Evolutionary conservation across 1,140 invertebrate genomes (phyloP).

Genomic region (Ridgeia piscesae): DNA sequence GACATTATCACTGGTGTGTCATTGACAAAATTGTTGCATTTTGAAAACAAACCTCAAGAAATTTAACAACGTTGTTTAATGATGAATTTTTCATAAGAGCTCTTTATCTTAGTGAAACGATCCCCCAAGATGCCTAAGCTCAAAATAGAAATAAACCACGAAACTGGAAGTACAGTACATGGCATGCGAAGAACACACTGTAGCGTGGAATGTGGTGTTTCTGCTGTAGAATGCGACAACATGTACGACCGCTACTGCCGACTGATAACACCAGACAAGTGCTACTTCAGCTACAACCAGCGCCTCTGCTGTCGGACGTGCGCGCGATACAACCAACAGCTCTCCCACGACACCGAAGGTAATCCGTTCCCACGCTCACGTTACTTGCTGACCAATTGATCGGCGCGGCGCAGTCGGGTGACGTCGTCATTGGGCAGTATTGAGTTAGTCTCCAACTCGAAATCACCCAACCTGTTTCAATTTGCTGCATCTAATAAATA

Average conservation of each 20-base stretch:
- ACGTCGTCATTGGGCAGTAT: not conserved
- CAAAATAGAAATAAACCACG: too few species aligned
- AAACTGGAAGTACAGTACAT: too few species aligned
- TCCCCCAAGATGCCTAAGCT: too few species aligned
- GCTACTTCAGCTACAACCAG: slow-evolving; percentile 12
- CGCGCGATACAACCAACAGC: not conserved
- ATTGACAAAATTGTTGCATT: too few species aligned
- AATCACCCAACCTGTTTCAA: not conserved
- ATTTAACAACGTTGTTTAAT: too few species aligned
- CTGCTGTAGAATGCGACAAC: not conserved
- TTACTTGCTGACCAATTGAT: not conserved
- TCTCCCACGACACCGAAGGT: not conserved
- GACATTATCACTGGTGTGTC: too few species aligned
- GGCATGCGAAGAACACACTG: too few species aligned
- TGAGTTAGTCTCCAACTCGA: not conserved
- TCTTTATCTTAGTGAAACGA: too few species aligned
- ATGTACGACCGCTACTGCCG: not conserved
- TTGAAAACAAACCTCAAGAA: too few species aligned
- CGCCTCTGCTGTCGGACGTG: not conserved
- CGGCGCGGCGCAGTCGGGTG: too few species aligned
- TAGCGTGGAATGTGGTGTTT: too few species aligned
- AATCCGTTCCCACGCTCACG: not conserved
- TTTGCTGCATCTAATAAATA: not conserved
- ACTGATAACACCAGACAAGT: not conserved
- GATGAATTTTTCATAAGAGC: too few species aligned